Base-by-base conservation (phyloP, 2,888 invertebrate genomes). In the Sipha maydis region DNA sequence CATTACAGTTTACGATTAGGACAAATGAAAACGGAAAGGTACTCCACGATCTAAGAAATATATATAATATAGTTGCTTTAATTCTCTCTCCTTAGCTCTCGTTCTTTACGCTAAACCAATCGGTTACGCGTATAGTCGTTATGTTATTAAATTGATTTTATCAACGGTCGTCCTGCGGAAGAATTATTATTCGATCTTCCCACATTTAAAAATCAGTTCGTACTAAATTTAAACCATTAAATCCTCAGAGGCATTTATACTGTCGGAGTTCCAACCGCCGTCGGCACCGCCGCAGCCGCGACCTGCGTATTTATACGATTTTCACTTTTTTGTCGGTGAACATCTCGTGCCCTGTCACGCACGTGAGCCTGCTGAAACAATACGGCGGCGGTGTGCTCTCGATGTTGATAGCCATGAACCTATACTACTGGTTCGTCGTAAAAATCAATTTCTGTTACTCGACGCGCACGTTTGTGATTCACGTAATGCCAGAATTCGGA, bases 1-100 rank as follows among this genome's bases (percentile, higher is more conserved):
- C 88, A 88, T 88, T 88, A 88, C 82, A 11, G 88, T 80, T 41
- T 88, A 82, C 61, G 73, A 80, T 86, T 80, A 67, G 82, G 88
- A 88, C 61, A 82, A 88, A 82, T 76, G 75, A 61, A 88, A 82
- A 80, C 80, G 61, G 25, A 80, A n/a, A 82, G 67, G 48, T 48
- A 80, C 77, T 69, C 73, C 61, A 86, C 80, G 80, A 80, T 79
- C 86, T 25, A 61, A 86, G 73, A 82, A 82, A 61, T 75, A 80
- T 31, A 28, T 73, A 73, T 48, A 17, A 73, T 48, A 67, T 69
- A 69, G 41, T 77, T 41, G 75, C 84, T 1, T 77, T 67, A 25
- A 67, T 79, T 61, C 61, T 73, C 8, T 79, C 28, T 79, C 25
- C 31, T 38, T 78, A 21, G 25, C 14, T 77, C 77, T 54, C 4